phyloP scores from a whole-genome alignment of 2,888 invertebrate species.

The Limulus polyphemus region DNA sequence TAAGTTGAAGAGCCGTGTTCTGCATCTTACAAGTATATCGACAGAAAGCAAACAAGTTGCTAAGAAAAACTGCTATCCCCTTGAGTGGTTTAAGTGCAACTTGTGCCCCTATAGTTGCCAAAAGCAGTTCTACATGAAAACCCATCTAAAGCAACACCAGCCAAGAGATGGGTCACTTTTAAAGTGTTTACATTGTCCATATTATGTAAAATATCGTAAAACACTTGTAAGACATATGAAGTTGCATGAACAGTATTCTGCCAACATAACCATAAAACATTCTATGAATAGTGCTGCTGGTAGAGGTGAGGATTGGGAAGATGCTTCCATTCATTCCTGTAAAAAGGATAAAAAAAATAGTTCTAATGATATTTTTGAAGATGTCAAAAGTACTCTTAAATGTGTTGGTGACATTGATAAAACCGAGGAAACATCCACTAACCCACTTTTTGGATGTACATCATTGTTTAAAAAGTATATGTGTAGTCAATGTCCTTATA shows the following conservation, averaged over 20 bases:
- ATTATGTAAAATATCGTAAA: conserved; percentile 40
- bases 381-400: too few relatives aligned
- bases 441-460: too few relatives aligned
- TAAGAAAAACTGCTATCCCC: background rate
- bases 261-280: too few relatives aligned
- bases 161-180: conserved; percentile 51
- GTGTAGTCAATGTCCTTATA: conserved; percentile 69
- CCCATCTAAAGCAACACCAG: conserved; percentile 56
- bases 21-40: background rate
- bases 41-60: too few relatives aligned
- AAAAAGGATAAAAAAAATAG: too few relatives aligned
- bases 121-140: conserved; percentile 47
- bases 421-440: too few relatives aligned
- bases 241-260: conserved; percentile 43
- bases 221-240: conserved; percentile 53
- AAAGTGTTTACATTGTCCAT: conserved; percentile 69
- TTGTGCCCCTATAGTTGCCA: conserved; percentile 59
- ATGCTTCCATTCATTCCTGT: too few relatives aligned
- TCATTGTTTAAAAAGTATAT: conserved; percentile 38
- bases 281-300: background rate
- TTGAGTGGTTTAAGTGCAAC: conserved; percentile 40
- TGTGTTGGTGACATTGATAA: too few relatives aligned
- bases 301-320: background rate
- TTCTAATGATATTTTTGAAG: too few relatives aligned
- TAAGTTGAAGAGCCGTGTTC: conserved; percentile 9